Base-by-base conservation (phyloP, 2,888 invertebrate species). In the Lepidochrysops patricia region DNA sequence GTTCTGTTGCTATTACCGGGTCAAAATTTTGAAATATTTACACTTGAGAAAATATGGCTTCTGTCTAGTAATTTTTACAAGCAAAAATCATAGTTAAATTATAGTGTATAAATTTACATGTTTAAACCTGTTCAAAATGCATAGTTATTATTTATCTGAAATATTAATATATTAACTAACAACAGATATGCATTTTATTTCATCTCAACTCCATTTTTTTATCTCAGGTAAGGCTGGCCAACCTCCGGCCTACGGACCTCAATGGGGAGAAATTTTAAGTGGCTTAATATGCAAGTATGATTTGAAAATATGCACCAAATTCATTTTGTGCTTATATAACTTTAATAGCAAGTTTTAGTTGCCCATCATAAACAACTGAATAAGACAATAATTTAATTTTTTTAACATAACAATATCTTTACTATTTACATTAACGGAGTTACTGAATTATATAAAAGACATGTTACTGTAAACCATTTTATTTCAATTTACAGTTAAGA, bases 101-200 rank as follows among this genome's bases (percentile, higher is more conserved):
- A 73, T 72, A 70, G 77, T 75, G 68, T 80, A 76, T 79, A 79
- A 73, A 74, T 70, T 77, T 75, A 67, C 64, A 73, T 72, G 71
- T 75, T 80, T 76, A 75, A 70, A 70, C 74, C 75, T 80, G 69
- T 71, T 71, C 72, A 69, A 68, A 72, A 79, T 79, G 73, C 43
- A 72, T 74, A 76, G 70, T 80, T 69, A 82, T 82, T 82, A 82
- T 84, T 81, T 83, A 80, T 78, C 75, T 73, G 74, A 81, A 80
- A 80, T 78, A 76, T 77, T 80, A 84, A 82, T 84, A 82, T 82
- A 83, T 82, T 72, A 77, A 72, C 74, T 76, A 78, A 79, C 76
- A 79, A 73, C 71, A 75, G 79, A 75, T 72, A 67, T 64, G 57
- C 63, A 65, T 69, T 67, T 71, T 64, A 64, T 67, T 68, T 68